Base-by-base conservation (phyloP, 2,888 invertebrate species). In the Boloria selene region DNA sequence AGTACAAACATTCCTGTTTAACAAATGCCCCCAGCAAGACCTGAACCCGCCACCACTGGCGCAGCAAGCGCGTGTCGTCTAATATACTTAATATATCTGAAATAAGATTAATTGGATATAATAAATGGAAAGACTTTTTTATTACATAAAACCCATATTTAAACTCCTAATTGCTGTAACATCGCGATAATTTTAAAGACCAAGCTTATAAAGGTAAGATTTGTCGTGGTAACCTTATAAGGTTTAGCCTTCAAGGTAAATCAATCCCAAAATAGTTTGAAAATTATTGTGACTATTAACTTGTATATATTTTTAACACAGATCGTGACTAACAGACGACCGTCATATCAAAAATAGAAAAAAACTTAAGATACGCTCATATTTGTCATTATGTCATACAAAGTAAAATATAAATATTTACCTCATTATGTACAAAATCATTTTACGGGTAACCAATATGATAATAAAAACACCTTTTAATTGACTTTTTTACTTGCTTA, bases 291-390 rank as follows among this genome's bases (percentile, higher is more conserved):
- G 47, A 31, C 73, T 72, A 68, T 71, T 69, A 56, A 69, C 44
- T 73, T 78, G 77, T 76, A 76, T 77, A 73, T 70, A 77, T 69
- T 75, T 76, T 77, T 78, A 71, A 82, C 77, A 78, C 75, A 16
- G 75, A 61, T 73, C 76, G 75, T 77, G 78, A 79, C 76, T 71
- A 59, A 49, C 53, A 55, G 51, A 58, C 50, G 49, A 64, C 17
- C 58, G 67, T 61, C 51, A 44, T 16, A 42, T 13, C 1, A 38
- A 17, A 18, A 44, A n/a, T 18, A 53, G 50, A 50, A 63, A 61
- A 64, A 61, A 61, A 50, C 38, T n/a, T 51, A n/a, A 31, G 17
- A 16, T 45, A 61, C 31, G 31, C 31, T 38, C 10, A 38, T 38
- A 38, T 38, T 38, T 38, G 1, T 31, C 31, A 31, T 31, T 7